Conservation (phyloP, 30 jellyfish, hydroid and myxozoan species). For the Phacellophora camtschatica region DNA sequence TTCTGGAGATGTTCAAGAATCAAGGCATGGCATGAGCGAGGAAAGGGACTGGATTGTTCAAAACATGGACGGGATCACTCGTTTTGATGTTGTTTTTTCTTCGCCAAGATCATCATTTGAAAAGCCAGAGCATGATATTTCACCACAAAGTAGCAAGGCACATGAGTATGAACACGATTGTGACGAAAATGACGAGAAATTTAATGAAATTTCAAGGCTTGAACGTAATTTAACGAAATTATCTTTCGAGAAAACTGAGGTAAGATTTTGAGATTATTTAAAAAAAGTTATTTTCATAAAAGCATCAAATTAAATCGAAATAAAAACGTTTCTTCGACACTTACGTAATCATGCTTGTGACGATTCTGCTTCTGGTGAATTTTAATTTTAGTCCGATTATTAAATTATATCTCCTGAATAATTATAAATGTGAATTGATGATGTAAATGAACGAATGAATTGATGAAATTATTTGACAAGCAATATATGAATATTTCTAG, state of each 20-base stretch:
- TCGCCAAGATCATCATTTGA: slow-evolving; percentile 26
- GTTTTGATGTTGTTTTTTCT: slow-evolving; percentile 75
- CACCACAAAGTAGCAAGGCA: not conserved
- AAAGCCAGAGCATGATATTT: slow-evolving; percentile 4
- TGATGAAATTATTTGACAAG: too few relatives aligned
- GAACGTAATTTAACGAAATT: slow-evolving; percentile 43
- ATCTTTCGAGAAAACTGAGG: slow-evolving; percentile 56
- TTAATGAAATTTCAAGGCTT: slow-evolving; percentile 18
- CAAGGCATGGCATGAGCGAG: not conserved
- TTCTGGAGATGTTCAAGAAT: not conserved
- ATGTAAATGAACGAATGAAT: too few relatives aligned
- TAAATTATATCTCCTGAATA: too few relatives aligned
- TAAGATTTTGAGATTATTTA: too few relatives aligned
- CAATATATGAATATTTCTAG: slow-evolving; percentile 23
- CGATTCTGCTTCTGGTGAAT: too few relatives aligned
- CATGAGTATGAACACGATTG: not conserved
- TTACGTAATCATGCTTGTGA: too few relatives aligned
- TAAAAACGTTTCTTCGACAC: too few relatives aligned
- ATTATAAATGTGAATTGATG: too few relatives aligned
- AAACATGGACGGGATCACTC: slow-evolving; percentile 53
- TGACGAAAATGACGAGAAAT: not conserved
- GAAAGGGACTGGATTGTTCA: slow-evolving; percentile 57
- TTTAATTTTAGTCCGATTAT: too few relatives aligned
- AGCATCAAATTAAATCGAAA: too few relatives aligned
- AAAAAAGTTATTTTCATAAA: too few relatives aligned